Evolutionary conservation across 2,113 vertebrate species (phyloP), one percentile per base, ranked within the genome.

Genomic region (Promerops cafer): DNA sequence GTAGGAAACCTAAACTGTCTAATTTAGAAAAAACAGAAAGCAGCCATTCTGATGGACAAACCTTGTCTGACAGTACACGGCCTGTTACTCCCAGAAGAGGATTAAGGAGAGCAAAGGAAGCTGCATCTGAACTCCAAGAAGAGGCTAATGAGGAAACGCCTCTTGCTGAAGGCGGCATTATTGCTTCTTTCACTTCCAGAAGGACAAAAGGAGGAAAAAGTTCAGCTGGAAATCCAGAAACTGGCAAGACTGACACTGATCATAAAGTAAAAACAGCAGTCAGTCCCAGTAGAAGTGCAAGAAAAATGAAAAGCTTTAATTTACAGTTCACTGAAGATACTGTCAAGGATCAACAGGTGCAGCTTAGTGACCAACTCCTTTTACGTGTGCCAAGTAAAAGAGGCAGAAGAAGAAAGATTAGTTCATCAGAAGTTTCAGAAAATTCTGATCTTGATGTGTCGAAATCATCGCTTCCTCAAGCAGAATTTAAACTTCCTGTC

Each of bases 231-330:
- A 95, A 86, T 79, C 24, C 54, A 50, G 95, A 94, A 92, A 63
- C 64, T 79, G 65, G n/a, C 57, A 92, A 92, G 60, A 65, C 9
- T 69, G 35, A 79, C 44, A 50, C 83, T 79, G 97, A 96, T 30
- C 66, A 53, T 42, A 96, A 95, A 44, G 37, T 63, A 8, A 92
- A 80, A 53, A 18, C 92, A 5, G 79, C 91, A 44, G 80, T 92
- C 49, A 97, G 93, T 93, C 97, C 98, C 26, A 89, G 96, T 16
- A 97, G 97, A 94, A 96, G 95, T 47, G 96, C 96, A 44, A 98
- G 96, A 76, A 98, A 97, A 79, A 92, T 97, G 35, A 97, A 93
- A 75, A 95, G 75, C 28, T 22, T 94, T 53, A 35, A 86, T n/a
- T 90, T 97, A 17, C 97, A 97, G 40, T 37, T 94, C 50, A 91